Percentiles rank a stretch among this genome's conserved stretches.
phyloP scores from a whole-genome alignment of 2,797 vertebrate species.

The Phyllotis vaccarum region DNA sequence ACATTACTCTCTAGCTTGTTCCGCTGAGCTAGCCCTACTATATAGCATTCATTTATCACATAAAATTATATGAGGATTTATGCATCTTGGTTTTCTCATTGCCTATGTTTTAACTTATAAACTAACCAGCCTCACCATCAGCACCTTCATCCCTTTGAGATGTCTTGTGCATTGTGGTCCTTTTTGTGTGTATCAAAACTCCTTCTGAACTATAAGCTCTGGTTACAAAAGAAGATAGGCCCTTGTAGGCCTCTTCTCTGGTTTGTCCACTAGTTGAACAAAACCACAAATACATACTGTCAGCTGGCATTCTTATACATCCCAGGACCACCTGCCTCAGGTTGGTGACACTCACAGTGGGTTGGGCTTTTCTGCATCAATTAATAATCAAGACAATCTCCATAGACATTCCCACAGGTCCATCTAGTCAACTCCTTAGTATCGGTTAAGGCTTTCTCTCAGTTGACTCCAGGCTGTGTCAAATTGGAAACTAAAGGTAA shows the following conservation, averaged over 20 bases:
- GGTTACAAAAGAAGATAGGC: background rate
- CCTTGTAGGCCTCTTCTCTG: background rate
- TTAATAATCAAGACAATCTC: background rate
- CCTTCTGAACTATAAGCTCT: background rate
- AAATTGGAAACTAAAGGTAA: background rate
- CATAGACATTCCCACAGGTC: background rate
- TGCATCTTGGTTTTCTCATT: background rate
- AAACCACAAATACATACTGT: background rate
- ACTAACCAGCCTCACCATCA: background rate
- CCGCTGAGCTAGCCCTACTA: background rate
- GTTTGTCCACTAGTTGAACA: background rate
- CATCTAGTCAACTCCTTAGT: background rate
- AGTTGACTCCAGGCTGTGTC: background rate
- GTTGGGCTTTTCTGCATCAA: background rate
- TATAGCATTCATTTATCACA: background rate
- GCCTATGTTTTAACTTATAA: background rate
- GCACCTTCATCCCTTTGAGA: background rate
- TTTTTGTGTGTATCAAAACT: background rate
- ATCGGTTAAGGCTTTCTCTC: background rate
- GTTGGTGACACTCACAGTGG: background rate
- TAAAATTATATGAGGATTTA: background rate
- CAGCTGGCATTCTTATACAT: background rate
- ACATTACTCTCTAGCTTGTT: background rate
- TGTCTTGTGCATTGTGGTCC: background rate
- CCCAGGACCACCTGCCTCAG: too few species aligned